phyloP scores from a whole-genome alignment of 1,140 invertebrate genomes.

The Sitodiplosis mosellana region DNA sequence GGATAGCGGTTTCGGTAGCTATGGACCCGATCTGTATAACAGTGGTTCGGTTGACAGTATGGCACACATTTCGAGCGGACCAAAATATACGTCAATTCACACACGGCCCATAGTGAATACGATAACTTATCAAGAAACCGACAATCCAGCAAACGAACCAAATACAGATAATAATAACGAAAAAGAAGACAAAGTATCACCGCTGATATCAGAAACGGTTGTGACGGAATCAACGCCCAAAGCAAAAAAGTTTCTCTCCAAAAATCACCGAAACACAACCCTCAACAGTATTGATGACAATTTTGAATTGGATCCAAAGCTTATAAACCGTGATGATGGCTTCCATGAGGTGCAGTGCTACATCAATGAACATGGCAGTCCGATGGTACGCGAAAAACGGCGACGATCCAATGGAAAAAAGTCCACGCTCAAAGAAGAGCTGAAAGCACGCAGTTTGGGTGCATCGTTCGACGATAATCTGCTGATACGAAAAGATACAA shows the following conservation, averaged over 20 bases:
- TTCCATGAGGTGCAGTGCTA: slow-evolving; percentile 24
- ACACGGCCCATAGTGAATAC: too few species aligned
- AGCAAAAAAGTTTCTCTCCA: too few species aligned
- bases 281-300: slow-evolving; percentile 15
- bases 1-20: background rate
- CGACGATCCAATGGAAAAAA: slow-evolving; percentile 13
- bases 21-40: background rate
- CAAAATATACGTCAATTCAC: too few species aligned
- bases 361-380: slow-evolving; percentile 23
- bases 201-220: background rate
- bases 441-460: slow-evolving; percentile 2
- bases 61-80: too few species aligned
- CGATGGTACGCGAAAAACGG: slow-evolving; percentile 21
- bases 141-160: background rate
- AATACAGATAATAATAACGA: background rate
- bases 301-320: slow-evolving; percentile 17
- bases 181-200: background rate
- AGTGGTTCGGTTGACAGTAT: too few species aligned
- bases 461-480: slow-evolving; percentile 5
- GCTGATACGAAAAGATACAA: slow-evolving; percentile 9
- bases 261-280: slow-evolving; percentile 10
- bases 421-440: slow-evolving; percentile 10
- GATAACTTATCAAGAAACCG: background rate
- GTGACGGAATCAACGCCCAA: slow-evolving; percentile 3
- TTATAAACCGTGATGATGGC: slow-evolving; percentile 23